A percentile compares a stretch with the other conserved stretches of the same genome.
phyloP scores from a whole-genome alignment of 2,113 vertebrate genomes.

The Spea bombifrons region DNA sequence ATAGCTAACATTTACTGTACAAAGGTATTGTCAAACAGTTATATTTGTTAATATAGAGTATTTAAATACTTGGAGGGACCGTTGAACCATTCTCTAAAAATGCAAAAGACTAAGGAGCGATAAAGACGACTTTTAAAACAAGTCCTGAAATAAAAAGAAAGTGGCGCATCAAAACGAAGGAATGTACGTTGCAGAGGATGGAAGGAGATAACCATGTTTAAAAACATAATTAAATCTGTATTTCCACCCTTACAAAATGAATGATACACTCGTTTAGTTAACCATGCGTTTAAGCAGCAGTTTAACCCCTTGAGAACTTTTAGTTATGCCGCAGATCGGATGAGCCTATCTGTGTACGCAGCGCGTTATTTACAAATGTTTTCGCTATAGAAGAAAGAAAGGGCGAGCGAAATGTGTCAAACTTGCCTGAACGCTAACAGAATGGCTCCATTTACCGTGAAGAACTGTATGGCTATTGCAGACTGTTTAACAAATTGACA shows the following conservation, averaged over 20 bases:
- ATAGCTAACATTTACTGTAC: constrained; percentile 93
- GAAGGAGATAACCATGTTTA: not conserved
- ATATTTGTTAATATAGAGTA: constrained; percentile 76
- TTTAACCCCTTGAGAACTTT: constrained; percentile 12
- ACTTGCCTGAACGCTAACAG: no score
- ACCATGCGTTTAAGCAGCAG: constrained; percentile 78
- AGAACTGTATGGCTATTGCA: no score
- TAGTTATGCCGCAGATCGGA: not conserved
- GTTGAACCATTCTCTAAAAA: constrained; percentile 63
- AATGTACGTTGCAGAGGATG: constrained; percentile 75
- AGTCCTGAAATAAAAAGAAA: constrained; percentile 82
- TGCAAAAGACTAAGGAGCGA: constrained; percentile 69
- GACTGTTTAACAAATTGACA: not conserved
- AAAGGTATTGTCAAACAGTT: constrained; percentile 82
- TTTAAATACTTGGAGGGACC: constrained; percentile 64
- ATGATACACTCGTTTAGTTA: constrained; percentile 83
- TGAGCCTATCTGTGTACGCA: not conserved
- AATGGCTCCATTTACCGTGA: no score
- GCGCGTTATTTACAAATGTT: no score
- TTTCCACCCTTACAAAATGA: constrained; percentile 77
- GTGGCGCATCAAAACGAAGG: constrained; percentile 70
- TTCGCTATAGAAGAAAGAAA: no score
- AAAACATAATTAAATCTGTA: constrained; percentile 64
- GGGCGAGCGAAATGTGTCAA: no score
- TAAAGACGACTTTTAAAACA: constrained; percentile 95